These are phyloP conservation scores for Xestia c-nigrum DNA, from an alignment of 2,888 invertebrate species.

Conservation along the genomic window DNA sequence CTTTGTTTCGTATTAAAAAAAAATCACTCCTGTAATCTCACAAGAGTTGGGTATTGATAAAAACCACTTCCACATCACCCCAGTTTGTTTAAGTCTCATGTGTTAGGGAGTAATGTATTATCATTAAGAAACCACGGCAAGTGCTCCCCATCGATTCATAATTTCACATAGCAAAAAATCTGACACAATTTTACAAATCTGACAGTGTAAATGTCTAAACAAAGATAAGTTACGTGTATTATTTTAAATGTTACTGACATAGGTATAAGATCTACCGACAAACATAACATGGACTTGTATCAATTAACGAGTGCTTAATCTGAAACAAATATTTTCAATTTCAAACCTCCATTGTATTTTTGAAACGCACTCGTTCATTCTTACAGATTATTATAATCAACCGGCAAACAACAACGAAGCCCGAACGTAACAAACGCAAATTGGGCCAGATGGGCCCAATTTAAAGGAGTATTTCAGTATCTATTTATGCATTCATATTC, in stretches of 20 bases:
- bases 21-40: neutral
- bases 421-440: too few species aligned
- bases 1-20: neutral
- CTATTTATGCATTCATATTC: conserved; percentile 1
- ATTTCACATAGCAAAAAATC: neutral
- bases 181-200: neutral
- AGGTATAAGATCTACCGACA: too few species aligned
- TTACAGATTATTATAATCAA: neutral
- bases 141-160: neutral
- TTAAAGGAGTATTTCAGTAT: conserved; percentile 13
- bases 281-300: too few species aligned
- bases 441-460: neutral
- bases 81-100: neutral
- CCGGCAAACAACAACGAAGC: neutral
- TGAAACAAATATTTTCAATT: too few species aligned
- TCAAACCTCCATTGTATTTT: neutral
- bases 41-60: neutral
- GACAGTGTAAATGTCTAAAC: neutral
- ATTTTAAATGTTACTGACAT: too few species aligned
- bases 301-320: too few species aligned
- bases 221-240: neutral
- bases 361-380: neutral
- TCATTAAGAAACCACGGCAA: neutral
- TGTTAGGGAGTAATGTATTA: neutral
- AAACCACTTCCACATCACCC: neutral